Conservation (phyloP, 2,113 vertebrate species). For the Chinchilla lanigera region DNA sequence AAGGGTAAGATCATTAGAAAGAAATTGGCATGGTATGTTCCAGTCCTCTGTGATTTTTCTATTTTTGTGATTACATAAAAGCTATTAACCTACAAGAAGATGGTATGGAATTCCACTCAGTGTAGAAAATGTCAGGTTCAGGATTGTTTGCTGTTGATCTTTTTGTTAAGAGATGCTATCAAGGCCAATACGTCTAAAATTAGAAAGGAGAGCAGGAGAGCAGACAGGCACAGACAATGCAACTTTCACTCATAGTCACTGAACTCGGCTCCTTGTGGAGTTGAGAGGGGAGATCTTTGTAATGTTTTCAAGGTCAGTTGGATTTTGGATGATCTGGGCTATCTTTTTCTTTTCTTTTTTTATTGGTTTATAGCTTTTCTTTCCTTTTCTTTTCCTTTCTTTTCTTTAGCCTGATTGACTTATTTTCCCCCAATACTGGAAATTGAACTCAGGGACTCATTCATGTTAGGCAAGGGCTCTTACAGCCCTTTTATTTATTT, state of each 20-base stretch:
- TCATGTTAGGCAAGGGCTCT: not conserved
- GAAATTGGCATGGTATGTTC: not conserved
- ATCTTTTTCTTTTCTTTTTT: not conserved
- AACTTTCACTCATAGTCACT: conserved; percentile 56
- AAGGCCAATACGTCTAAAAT: conserved; percentile 63
- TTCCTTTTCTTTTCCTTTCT: conserved; percentile 1
- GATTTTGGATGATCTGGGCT: not conserved
- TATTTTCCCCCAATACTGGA: not conserved
- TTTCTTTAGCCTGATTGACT: conserved; percentile 3
- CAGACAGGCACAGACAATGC: conserved; percentile 52
- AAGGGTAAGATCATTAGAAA: conserved; percentile 29
- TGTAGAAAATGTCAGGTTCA: conserved; percentile 32
- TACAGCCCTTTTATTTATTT: not conserved
- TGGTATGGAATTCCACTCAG: not conserved
- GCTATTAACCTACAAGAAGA: conserved; percentile 33
- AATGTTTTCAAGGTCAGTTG: conserved; percentile 22
- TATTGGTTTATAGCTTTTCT: not conserved
- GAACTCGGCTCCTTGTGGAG: conserved; percentile 30
- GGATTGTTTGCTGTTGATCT: conserved; percentile 12
- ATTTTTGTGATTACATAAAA: conserved; percentile 31
- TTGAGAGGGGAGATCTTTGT: conserved; percentile 37
- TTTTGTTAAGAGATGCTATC: conserved; percentile 55
- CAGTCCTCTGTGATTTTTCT: not conserved
- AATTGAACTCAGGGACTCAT: not conserved
- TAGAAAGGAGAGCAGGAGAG: conserved; percentile 54